Base-by-base conservation (phyloP, 2,888 invertebrate species). In the Apomyelois bistriatella region DNA sequence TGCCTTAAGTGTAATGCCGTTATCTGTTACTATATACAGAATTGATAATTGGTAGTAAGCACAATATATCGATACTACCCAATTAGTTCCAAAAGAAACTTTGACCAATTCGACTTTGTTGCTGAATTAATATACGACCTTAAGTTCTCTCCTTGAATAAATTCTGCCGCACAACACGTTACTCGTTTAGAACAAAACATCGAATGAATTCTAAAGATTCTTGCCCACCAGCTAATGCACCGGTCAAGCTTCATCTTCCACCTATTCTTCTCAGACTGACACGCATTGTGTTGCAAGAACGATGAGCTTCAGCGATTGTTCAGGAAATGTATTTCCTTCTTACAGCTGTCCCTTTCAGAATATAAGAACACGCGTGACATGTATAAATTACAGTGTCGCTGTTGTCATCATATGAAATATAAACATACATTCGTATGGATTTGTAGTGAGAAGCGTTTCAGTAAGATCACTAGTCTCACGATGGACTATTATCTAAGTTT, bases 381-480 rank as follows among this genome's bases (percentile, higher is more conserved):
- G 40, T 50, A 50, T 50, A 40, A 50, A 50, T 50, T 40, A 32
- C 32, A 30, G 38, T n/a, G 49, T 40, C 49, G 10, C 49, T 40
- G 30, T 50, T 40, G 40, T 16, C 30, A n/a, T 13, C 16, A 15
- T 40, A 15, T n/a, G n/a, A n/a, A n/a, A n/a, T 28, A 13, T 49
- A 5, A 13, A 10, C 40, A 1, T 15, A 30, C n/a, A 32, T 32
- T 32, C 3, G n/a, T 36, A 32, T 48, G n/a, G 32, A 8, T 10
- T 48, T 3, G 7, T 12, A 17, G 12, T 28, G 8, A 43, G 17
- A 22, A n/a, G 41, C 17, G 22, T 22, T 40, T 41, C 17, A 41
- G n/a, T 17, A 38, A n/a, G n/a, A n/a, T 38, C 37, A 37, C 36
- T 38, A 12, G 3, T 6, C 7, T 13, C 13, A 13, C 13, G 1